These are phyloP conservation scores for Clinocottus analis DNA, from an alignment of 2,113 vertebrate genomes.

Conservation along the genomic window DNA sequence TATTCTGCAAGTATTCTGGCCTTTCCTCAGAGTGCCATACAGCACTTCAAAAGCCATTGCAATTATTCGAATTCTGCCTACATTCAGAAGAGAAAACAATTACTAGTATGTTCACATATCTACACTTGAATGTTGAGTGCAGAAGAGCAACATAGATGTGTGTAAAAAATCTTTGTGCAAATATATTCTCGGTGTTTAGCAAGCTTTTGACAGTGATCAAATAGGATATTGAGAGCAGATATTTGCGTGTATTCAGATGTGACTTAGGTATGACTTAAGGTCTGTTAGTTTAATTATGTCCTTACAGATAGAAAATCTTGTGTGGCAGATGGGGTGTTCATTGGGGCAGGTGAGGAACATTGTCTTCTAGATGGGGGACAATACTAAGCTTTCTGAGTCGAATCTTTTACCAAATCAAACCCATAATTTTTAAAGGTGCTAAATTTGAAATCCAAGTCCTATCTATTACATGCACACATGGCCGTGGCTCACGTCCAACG, in stretches of 20 bases:
- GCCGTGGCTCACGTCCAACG: no score
- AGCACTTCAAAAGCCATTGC: background rate
- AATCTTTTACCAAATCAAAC: background rate
- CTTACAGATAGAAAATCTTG: no score
- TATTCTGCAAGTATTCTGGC: conserved; percentile 1
- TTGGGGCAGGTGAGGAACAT: background rate
- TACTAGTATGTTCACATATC: no score
- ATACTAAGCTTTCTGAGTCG: background rate
- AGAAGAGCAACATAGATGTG: background rate
- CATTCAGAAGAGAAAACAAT: conserved; percentile 1
- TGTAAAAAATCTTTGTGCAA: background rate
- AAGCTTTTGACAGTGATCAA: background rate
- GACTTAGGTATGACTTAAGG: background rate
- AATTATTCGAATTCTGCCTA: background rate
- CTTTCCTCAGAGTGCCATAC: background rate
- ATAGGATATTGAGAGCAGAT: background rate
- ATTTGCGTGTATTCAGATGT: no score
- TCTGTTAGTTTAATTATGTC: conserved; percentile 23
- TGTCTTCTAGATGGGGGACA: conserved; percentile 12
- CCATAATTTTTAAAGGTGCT: background rate
- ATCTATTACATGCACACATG: no score
- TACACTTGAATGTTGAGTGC: background rate
- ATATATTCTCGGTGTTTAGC: background rate
- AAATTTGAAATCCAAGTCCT: no score
- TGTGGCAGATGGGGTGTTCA: conserved; percentile 32